Evolutionary conservation across 2,797 vertebrate genomes (phyloP), one percentile per base, ranked within the genome.

Genomic region (Otolemur crassicaudatus): DNA sequence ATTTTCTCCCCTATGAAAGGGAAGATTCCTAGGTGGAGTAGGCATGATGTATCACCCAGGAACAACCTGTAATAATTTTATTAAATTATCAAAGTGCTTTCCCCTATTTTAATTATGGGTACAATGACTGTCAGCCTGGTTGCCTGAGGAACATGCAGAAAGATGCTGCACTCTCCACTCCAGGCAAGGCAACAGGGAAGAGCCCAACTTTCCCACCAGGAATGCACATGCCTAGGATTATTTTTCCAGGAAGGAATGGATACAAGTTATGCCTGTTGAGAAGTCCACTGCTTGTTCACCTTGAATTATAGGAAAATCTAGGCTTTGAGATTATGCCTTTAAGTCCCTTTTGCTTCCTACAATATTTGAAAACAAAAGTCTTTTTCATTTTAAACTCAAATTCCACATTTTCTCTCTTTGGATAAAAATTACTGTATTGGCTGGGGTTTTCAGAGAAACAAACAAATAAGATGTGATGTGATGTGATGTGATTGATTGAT

Each of bases 321-420:
- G n/a, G 16, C 5, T 56, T 86, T 67, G 69, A 77, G 27, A 72
- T 14, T 49, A n/a, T 46, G 19, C n/a, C 43, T 37, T 87, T 87
- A 83, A 87, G 11, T 23, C 3, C 7, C 19, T 14, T 82, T 79
- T 65, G 61, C 17, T 79, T 61, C 20, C 61, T 56, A 5, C 29
- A 84, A 4, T 61, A 94, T 82, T 72, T 86, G 61, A 65, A 91
- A 96, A 72, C 16, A 93, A 88, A 91, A 69, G 19, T 75, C 2
- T 72, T 77, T 56, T 65, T 1, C 16, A 2, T 40, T 94, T 93
- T 40, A 65, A 90, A 80, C 31, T 84, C 31, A 91, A 93, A 63
- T 80, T 95, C 87, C 70, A 86, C 89, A 53, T 77, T 40, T 83
- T 37, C 49, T 67, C 31, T 31, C 13, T 92, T n/a, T 73, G 22